Base-by-base conservation (phyloP, 2,888 invertebrate genomes). In the Harpalus rufipes region DNA sequence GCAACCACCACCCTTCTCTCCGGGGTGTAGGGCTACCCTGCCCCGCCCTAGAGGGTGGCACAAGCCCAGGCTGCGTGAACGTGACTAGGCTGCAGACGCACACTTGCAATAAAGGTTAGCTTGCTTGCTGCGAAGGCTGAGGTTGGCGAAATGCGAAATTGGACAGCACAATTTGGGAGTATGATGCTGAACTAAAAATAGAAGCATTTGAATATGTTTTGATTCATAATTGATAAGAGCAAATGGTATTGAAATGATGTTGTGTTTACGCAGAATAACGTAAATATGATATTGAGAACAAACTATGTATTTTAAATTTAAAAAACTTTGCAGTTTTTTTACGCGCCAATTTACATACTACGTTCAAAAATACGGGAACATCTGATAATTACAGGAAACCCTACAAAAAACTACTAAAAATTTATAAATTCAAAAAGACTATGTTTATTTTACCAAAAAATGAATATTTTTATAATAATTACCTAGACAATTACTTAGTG, bases 1-100 rank as follows among this genome's bases (percentile, higher is more conserved):
- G 68, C 68, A 39, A 25, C 39, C 68, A n/a, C 68, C 14, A 14
- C 44, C 44, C 44, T 51, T 51, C 44, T 7, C 12, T 51, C 44
- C 8, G 44, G 44, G 44, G 10, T 12, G 44, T 8, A 51, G 44
- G 32, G 32, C 32, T 32, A 32, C 44, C 44, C 44, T 12, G 44
- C 44, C 44, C 44, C 12, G 44, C 44, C 44, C 44, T 51, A 44
- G 44, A 51, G 44, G 44, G 44, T 12, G 44, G 44, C 44, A 32
- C 32, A 32, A 32, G 6, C 32, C 3, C 32, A 32, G 32, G 32
- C 32, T 32, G 32, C 32, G 5, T 32, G 32, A 12, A 51, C 44
- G 44, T 51, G 44, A 51, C 44, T 51, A 51, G 44, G 44, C 44
- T 51, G 44, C 44, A 51, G 12, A 51, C 44, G 44, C 44, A 51